These are phyloP conservation scores for Uropetala carovei DNA, from an alignment of 2,888 invertebrate species.

Conservation along the genomic window DNA sequence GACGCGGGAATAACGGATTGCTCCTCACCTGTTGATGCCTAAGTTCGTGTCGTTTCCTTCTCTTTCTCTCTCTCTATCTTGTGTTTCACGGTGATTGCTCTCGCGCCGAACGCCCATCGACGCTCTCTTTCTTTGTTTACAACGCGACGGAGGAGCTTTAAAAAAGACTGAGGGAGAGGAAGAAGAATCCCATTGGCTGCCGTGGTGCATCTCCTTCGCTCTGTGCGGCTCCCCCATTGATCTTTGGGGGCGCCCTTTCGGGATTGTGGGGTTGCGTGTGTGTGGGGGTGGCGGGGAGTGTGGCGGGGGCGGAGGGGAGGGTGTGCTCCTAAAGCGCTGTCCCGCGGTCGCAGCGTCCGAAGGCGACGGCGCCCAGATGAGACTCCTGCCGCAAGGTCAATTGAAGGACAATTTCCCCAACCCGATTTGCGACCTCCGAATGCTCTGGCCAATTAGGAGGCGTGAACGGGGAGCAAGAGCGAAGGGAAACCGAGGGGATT, in stretches of 20 bases:
- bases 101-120: no score
- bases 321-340: no score
- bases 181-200: not conserved
- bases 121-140: no score
- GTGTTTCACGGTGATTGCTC: no score
- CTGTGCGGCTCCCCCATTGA: not conserved
- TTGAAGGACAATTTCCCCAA: not conserved
- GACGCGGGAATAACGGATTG: not conserved
- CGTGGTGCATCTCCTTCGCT: not conserved
- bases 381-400: slow-evolving; percentile 24
- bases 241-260: no score
- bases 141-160: no score
- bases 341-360: not conserved
- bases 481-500: not conserved
- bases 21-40: slow-evolving; percentile 13
- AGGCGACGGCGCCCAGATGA: slow-evolving; percentile 24
- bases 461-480: not conserved
- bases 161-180: not conserved
- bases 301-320: not conserved
- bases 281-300: not conserved
- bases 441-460: slow-evolving; percentile 12
- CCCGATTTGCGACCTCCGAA: not conserved
- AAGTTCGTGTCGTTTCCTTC: slow-evolving; percentile 1
- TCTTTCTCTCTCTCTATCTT: not conserved
- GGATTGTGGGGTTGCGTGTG: no score